These are phyloP conservation scores for Eupithecia vulgata DNA, from an alignment of 2,888 invertebrate genomes.

Conservation along the genomic window DNA sequence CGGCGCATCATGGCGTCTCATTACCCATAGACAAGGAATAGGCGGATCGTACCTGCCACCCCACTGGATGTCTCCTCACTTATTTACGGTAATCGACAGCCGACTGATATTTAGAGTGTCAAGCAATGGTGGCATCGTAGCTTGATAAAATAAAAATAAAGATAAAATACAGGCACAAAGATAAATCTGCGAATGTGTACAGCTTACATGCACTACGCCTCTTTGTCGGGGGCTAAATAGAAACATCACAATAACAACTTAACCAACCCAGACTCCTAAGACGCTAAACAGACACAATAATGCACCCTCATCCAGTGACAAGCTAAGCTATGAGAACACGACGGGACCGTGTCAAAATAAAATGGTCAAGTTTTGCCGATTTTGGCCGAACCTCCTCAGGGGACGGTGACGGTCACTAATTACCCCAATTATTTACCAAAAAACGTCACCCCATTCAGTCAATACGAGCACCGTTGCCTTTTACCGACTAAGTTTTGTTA, in stretches of 20 bases:
- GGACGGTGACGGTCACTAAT: too few species aligned
- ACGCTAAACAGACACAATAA: neutral
- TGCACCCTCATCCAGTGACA: neutral
- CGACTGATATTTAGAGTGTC: neutral
- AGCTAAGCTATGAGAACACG: neutral
- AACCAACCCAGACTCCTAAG: too few species aligned
- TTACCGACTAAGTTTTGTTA: neutral
- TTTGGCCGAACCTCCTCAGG: neutral
- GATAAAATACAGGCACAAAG: neutral
- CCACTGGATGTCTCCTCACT: conserved; percentile 56
- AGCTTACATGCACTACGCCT: neutral
- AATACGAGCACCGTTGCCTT: neutral
- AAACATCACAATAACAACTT: neutral
- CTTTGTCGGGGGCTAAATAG: neutral
- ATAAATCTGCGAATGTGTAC: neutral
- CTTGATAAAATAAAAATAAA: neutral
- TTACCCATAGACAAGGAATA: conserved; percentile 74
- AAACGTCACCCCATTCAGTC: too few species aligned
- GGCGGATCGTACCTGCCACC: conserved; percentile 70
- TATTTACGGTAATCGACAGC: conserved; percentile 68
- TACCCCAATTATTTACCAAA: too few species aligned
- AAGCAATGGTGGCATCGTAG: neutral
- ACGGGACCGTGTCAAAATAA: neutral
- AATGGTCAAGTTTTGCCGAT: neutral
- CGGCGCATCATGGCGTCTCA: conserved; percentile 61